Percentiles rank a stretch among this genome's conserved stretches.
phyloP scores from a whole-genome alignment of 1,140 invertebrate genomes.

The Drosophila rufa region DNA sequence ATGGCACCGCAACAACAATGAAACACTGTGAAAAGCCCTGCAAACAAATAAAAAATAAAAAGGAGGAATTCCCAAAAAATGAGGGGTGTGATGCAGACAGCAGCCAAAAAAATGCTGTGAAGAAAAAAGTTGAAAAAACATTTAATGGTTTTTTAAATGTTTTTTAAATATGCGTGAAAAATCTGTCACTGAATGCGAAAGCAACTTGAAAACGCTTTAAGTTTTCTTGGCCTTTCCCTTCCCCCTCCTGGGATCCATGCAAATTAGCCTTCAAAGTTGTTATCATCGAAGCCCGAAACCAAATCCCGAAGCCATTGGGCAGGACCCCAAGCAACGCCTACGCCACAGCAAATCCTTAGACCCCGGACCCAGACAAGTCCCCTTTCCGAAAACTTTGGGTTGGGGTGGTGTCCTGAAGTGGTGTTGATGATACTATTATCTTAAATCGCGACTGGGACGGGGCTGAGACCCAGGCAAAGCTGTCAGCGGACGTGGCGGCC shows the following conservation, averaged over 20 bases:
- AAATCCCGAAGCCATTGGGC: conserved; percentile 53
- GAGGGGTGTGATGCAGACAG: conserved; percentile 60
- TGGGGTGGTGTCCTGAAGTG: conserved; percentile 38
- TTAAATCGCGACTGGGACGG: conserved; percentile 68
- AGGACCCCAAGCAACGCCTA: conserved; percentile 66
- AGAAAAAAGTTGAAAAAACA: conserved; percentile 58
- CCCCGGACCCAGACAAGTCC: conserved; percentile 53
- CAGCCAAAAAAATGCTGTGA: conserved; percentile 30
- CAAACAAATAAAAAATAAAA: conserved; percentile 61
- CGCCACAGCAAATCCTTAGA: conserved; percentile 52
- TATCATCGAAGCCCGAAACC: conserved; percentile 61
- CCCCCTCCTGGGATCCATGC: conserved; percentile 45
- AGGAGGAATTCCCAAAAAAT: conserved; percentile 34
- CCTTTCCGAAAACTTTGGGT: conserved; percentile 1
- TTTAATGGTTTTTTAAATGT: conserved; percentile 85
- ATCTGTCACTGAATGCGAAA: conserved; percentile 57
- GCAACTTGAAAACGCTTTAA: conserved; percentile 62
- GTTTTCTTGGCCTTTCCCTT: conserved; percentile 38
- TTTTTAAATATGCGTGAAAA: conserved; percentile 84
- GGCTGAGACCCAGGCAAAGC: conserved; percentile 53
- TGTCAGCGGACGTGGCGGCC: conserved; percentile 65
- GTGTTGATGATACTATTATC: conserved; percentile 85
- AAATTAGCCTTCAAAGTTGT: conserved; percentile 73
- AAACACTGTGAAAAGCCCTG: conserved; percentile 42
- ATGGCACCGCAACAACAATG: conserved; percentile 43